These are phyloP conservation scores for Reticulitermes speratus DNA, from an alignment of 1,140 invertebrate species.

Conservation along the genomic window DNA sequence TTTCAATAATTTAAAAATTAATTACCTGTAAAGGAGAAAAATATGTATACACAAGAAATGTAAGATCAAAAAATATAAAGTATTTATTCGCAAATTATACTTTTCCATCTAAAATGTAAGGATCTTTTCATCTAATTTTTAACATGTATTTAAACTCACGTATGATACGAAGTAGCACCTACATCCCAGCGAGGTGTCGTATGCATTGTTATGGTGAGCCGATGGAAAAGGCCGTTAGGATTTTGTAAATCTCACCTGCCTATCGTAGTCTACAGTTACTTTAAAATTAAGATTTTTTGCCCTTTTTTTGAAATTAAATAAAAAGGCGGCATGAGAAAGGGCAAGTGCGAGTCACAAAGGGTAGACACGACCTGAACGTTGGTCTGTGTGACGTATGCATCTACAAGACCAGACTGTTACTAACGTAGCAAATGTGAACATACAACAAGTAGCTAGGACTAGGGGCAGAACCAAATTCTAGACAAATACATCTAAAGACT, in stretches of 20 bases:
- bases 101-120: too few species aligned
- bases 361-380: neutral
- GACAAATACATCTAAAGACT: neutral
- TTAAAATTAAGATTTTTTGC: neutral
- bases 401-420: neutral
- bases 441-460: neutral
- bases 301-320: neutral
- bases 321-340: neutral
- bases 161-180: too few species aligned
- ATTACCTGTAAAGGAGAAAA: too few species aligned
- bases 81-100: too few species aligned
- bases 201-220: too few species aligned
- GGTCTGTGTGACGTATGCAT: neutral
- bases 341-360: neutral
- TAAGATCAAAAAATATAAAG: too few species aligned
- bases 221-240: too few species aligned
- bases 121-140: too few species aligned
- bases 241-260: neutral
- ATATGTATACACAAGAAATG: too few species aligned
- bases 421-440: neutral
- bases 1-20: too few species aligned
- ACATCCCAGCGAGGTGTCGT: too few species aligned
- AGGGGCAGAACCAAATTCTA: neutral
- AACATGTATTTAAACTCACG: too few species aligned
- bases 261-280: neutral